Base-by-base conservation (phyloP, 2,888 invertebrate species). In the Bedellia somnulentella region DNA sequence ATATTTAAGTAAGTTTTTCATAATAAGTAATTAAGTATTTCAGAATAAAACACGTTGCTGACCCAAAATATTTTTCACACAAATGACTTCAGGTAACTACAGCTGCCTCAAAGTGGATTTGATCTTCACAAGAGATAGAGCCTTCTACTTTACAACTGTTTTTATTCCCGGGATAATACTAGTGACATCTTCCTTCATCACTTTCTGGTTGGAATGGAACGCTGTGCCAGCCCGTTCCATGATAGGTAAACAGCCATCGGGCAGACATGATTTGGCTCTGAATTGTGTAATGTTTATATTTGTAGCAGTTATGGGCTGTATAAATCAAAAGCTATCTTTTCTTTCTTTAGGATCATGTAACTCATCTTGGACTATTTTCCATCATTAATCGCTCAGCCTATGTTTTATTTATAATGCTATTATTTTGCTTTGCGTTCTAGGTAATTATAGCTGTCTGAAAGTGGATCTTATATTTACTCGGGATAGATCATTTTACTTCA, bases 401-500 rank as follows among this genome's bases (percentile, higher is more conserved):
- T n/a, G n/a, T n/a, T n/a, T n/a, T n/a, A n/a, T n/a, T n/a, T n/a
- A n/a, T n/a, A n/a, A n/a, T n/a, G n/a, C n/a, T n/a, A n/a, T n/a
- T n/a, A n/a, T n/a, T n/a, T n/a, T n/a, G n/a, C n/a, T n/a, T n/a
- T n/a, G n/a, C n/a, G n/a, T 68, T 75, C 70, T 81, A 93, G 93
- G 93, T 78, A 93, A 93, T 83, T 93, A 93, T 86, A 93, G 93
- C 83, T 94, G 94, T 80, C 83, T 94, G 56, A 87, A 86, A 78
- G 93, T 94, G 76, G 89, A 92, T 75, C 82, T 94, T 64, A 91
- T 88, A 75, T 94, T 94, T 80, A 93, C 93, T 46, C 82, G 93
- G 68, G 94, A 94, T 81, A 86, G 93, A 80, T 92, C 93, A 63
- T 94, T 93, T 83, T 94, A 94, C 82, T 93, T 94, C 80, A 93